Base-by-base conservation (phyloP, 2,113 vertebrate genomes). In the Progne subis region DNA sequence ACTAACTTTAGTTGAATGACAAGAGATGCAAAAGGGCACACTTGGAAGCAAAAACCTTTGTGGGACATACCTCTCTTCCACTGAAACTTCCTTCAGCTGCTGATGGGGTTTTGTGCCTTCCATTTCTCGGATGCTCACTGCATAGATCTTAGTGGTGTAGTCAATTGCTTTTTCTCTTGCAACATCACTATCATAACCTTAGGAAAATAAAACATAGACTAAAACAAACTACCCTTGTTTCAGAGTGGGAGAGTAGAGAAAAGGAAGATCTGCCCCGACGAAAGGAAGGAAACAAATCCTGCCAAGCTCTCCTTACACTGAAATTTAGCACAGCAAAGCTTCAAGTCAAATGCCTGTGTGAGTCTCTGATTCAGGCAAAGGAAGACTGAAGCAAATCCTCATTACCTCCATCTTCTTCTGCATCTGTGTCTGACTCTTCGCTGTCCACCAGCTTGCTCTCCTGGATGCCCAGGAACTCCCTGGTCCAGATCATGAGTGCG, bases 111-210 rank as follows among this genome's bases (percentile, higher is more conserved):
- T 99, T 86, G 98, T 99, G 80, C 99, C 99, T 41, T 98, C 98
- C 99, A 99, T 99, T 87, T 98, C 98, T 89, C 99, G 98, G 97
- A 99, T 99, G 98, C 98, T 99, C 88, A 98, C 98, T 0, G 99
- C 99, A 67, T 99, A 99, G 96, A 99, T 98, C 98, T 99, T 99
- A 13, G 99, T 99, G 76, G 99, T 98, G 68, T 99, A 99, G 88
- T 99, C 99, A 79, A 99, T 98, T 41, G 92, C 98, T 94, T 99
- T 99, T 95, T 99, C 99, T 81, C 98, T 98, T 21, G 99, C 99
- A 47, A 99, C 99, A 12, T 99, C 99, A 23, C 99, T 99, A 97
- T 99, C 99, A 44, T 99, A 99, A 34, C 99, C 99, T 99, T 97
- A 64, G 88, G 89, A 47, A 95, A 86, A 78, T 18, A 63, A 80